Conservation (phyloP, 2,113 vertebrate genomes). For the Serilophus lunatus region DNA sequence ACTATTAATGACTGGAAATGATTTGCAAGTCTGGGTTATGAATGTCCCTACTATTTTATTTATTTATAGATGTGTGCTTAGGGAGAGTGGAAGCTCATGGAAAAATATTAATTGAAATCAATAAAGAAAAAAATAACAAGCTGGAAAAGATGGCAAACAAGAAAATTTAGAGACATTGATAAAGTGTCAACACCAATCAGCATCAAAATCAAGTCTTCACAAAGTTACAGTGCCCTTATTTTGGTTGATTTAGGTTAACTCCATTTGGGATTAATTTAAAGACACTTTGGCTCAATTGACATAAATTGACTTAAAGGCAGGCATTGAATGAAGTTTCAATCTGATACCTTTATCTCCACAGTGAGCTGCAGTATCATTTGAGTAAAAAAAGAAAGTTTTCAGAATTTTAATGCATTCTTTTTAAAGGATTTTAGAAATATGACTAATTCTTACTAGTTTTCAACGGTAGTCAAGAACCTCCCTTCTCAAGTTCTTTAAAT, state of each 20-base stretch:
- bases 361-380: not conserved
- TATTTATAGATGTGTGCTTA: not conserved
- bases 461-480: not conserved
- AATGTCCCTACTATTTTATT: not conserved
- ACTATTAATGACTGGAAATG: not conserved
- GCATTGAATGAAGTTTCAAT: not conserved
- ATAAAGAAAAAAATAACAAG: conserved; percentile 33
- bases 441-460: not conserved
- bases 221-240: conserved; percentile 54
- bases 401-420: not conserved
- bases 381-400: not conserved
- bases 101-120: conserved; percentile 39
- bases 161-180: conserved; percentile 55
- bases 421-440: not conserved
- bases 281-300: not conserved
- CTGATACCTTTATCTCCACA: not conserved
- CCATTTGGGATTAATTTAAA: not conserved
- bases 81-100: not conserved
- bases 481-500: not conserved
- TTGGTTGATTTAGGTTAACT: conserved; percentile 29
- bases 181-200: conserved; percentile 59
- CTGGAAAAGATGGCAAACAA: conserved; percentile 49
- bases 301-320: not conserved
- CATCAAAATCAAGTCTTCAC: conserved; percentile 38
- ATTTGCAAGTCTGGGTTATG: not conserved